Conservation (phyloP, 2,797 vertebrate species). For the Sorex maritimensis region DNA sequence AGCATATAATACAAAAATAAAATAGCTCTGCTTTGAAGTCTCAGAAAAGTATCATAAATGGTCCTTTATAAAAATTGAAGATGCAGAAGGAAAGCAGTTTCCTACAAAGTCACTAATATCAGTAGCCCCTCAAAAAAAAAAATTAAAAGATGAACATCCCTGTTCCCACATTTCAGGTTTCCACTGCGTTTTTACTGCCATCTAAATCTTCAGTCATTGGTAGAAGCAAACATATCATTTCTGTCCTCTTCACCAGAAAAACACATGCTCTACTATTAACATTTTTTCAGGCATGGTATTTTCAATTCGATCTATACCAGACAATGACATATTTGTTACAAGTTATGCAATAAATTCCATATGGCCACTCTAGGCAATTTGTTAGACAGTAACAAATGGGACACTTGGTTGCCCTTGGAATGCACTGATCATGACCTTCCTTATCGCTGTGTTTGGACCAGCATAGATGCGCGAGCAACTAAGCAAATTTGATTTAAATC, state of each 20-base stretch:
- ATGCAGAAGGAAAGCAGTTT: slow-evolving; percentile 15
- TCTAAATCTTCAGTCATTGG: not conserved
- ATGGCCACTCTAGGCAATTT: not conserved
- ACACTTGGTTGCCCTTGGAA: not conserved
- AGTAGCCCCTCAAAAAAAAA: not conserved
- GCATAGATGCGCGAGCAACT: slow-evolving; percentile 16
- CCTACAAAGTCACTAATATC: not conserved
- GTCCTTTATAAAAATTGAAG: slow-evolving; percentile 39
- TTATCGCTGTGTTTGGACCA: not conserved
- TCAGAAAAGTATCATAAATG: not conserved
- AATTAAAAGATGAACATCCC: not conserved
- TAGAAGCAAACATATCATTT: not conserved
- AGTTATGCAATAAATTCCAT: not conserved
- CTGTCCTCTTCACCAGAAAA: not conserved
- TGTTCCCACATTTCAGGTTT: not conserved
- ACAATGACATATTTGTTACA: slow-evolving; percentile 13
- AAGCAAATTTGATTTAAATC: slow-evolving; percentile 22
- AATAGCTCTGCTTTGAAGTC: not conserved
- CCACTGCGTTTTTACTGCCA: not conserved
- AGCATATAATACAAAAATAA: not conserved
- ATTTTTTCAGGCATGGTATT: not conserved
- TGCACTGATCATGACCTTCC: not conserved
- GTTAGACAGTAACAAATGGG: not conserved
- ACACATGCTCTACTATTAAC: not conserved
- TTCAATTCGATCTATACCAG: not conserved